Base-by-base conservation (phyloP, 1,140 invertebrate species). In the Euura lappo region DNA sequence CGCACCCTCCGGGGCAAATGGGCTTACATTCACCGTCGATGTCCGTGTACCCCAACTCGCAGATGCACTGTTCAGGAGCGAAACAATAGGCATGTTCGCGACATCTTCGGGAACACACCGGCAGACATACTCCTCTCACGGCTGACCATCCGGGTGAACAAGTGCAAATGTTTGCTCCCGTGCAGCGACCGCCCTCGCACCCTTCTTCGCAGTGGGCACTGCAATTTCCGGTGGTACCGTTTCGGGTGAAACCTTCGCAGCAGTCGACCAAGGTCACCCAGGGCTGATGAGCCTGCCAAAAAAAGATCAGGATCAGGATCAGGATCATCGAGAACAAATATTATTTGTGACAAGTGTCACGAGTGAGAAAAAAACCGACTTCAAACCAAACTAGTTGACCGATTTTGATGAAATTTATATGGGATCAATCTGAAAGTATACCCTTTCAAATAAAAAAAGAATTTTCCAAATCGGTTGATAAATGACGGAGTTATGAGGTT, bases 101-200 rank as follows among this genome's bases (percentile, higher is more conserved):
- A 65, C 88, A 89, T 0, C 71, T 76, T 7, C 64, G 45, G 0
- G 76, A 70, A 67, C 87, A 88, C 4, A 78, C 71, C 0, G 87
- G 87, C 74, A 80, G 84, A 71, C 86, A 88, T 0, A 81, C 77
- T 2, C 84, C 86, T 0, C 74, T 72, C 4, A 79, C 78, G 2
- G 79, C 6, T 1, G 45, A 6, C 82, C 83, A 89, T 3, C 85
- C 85, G 2, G 76, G 43, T 6, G 79, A 71, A 44, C 87, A 88
- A 4, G 74, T 83, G 72, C 87, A 88, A 0, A 78, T 68, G 45
- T 84, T 83, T 45, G 80, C 79, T 4, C 79, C 82, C 0, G 79
- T 81, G 69, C 88, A 89, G 1, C 72, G 77, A 4, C 87, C 88
- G 10, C 87, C 88, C 2, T 81, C 70, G 73, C 89, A 89, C 4